Percentiles rank a stretch among this genome's conserved stretches.
phyloP scores from a whole-genome alignment of 2,888 invertebrate species.

The Lobophora halterata region DNA sequence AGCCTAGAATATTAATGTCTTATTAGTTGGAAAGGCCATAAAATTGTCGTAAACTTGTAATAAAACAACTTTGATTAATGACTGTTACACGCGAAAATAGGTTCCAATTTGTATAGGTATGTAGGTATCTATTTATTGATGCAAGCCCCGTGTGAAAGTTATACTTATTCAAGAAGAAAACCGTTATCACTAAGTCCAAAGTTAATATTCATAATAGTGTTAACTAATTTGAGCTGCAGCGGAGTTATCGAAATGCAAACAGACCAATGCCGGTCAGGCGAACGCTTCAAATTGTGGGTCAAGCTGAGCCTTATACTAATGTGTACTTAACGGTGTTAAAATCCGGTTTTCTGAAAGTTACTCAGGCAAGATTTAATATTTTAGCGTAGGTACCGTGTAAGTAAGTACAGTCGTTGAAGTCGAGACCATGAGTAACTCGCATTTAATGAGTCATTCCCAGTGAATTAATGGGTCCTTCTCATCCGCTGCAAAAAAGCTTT shows the following conservation, averaged over 20 bases:
- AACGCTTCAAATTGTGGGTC: constrained; percentile 63
- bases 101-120: no score
- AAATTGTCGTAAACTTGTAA: constrained; percentile 9
- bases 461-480: no score
- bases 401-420: constrained; percentile 29
- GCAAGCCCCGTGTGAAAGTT: constrained; percentile 37
- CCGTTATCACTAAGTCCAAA: constrained; percentile 42
- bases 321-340: constrained; percentile 66
- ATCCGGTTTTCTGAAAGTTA: constrained; percentile 54
- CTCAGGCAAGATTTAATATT: constrained; percentile 36
- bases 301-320: constrained; percentile 51
- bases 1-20: constrained; percentile 39
- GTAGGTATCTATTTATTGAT: background rate
- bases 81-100: constrained; percentile 19
- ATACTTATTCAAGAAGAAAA: constrained; percentile 34
- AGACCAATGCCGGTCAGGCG: constrained; percentile 36
- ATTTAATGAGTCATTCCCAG: constrained; percentile 18
- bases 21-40: constrained; percentile 11
- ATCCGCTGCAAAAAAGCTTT: no score
- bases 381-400: constrained; percentile 30
- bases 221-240: constrained; percentile 43
- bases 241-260: constrained; percentile 59
- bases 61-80: constrained; percentile 20
- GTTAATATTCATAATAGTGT: constrained; percentile 41
- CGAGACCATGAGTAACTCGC: constrained; percentile 17